These are phyloP conservation scores for Onthophagus sagittarius DNA, from an alignment of 2,888 invertebrate genomes.

Conservation along the genomic window DNA sequence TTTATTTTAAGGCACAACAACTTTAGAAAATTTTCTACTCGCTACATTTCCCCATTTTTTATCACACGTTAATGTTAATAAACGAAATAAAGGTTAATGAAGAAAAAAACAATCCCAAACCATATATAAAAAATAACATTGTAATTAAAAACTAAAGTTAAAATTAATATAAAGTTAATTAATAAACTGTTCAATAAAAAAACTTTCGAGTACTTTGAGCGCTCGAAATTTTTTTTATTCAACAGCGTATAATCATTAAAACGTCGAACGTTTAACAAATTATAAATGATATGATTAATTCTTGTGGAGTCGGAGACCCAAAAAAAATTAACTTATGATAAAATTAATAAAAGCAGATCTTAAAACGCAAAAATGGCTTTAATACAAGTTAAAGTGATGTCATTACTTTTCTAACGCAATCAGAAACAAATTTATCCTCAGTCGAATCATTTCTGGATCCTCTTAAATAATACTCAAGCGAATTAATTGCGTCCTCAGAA, in stretches of 20 bases:
- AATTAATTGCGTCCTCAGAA: constrained; percentile 59
- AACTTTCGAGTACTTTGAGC: too few relatives aligned
- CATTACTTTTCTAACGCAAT: constrained; percentile 61
- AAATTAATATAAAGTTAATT: constrained; percentile 28
- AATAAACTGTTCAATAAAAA: constrained; percentile 29
- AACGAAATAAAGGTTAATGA: neutral
- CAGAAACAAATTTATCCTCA: constrained; percentile 58
- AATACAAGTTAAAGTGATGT: constrained; percentile 19
- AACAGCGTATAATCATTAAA: neutral
- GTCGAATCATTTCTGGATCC: constrained; percentile 36
- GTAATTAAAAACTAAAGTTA: constrained; percentile 25
- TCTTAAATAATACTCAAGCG: constrained; percentile 50
- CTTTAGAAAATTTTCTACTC: constrained; percentile 33
- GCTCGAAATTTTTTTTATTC: too few relatives aligned
- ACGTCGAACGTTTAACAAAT: constrained; percentile 28
- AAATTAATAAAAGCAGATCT: constrained; percentile 4
- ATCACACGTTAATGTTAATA: constrained; percentile 12
- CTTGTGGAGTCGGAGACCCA: constrained; percentile 38
- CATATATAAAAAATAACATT: constrained; percentile 23
- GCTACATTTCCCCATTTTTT: constrained; percentile 5
- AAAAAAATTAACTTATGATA: constrained; percentile 28
- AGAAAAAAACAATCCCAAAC: constrained; percentile 16
- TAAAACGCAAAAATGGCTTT: constrained; percentile 11
- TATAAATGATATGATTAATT: constrained; percentile 46
- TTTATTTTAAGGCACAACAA: constrained; percentile 41